Percentiles rank a stretch among this genome's conserved stretches.
phyloP scores from a whole-genome alignment of 2,113 vertebrate species.

The Crotalus viridis region DNA sequence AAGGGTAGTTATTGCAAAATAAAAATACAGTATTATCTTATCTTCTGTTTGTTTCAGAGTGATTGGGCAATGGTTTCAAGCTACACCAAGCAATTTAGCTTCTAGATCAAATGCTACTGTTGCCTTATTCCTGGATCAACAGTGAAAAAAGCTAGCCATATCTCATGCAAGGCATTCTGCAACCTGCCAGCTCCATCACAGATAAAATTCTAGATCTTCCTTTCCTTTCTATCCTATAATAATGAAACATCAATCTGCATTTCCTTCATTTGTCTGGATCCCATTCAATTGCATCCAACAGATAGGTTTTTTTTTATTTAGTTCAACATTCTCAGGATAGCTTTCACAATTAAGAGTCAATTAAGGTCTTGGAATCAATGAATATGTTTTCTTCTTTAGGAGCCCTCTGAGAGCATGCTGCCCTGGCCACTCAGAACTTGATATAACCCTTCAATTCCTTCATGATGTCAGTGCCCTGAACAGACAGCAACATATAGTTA shows the following conservation, averaged over 20 bases:
- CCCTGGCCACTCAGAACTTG: not conserved
- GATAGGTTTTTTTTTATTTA: not conserved
- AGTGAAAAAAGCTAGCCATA: constrained; percentile 59
- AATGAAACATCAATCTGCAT: constrained; percentile 67
- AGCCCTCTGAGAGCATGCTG: not conserved
- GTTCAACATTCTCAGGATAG: not conserved
- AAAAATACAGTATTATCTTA: constrained; percentile 53
- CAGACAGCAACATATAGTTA: not conserved
- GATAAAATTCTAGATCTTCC: constrained; percentile 77
- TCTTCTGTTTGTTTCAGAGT: constrained; percentile 64
- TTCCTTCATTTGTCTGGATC: constrained; percentile 78
- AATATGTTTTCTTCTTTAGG: not conserved
- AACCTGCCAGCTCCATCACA: constrained; percentile 68
- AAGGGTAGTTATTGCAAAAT: constrained; percentile 42
- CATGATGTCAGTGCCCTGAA: not conserved
- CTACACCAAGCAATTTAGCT: constrained; percentile 49
- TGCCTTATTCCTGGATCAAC: constrained; percentile 61
- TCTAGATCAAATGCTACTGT: constrained; percentile 65
- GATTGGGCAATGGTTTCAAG: constrained; percentile 53
- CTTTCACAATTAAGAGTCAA: not conserved
- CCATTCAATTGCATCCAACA: constrained; percentile 50
- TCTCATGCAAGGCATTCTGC: constrained; percentile 64
- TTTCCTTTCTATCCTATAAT: constrained; percentile 73
- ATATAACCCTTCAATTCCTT: not conserved
- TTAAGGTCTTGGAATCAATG: not conserved